Evolutionary conservation across 2,797 vertebrate species (phyloP).

Genomic region (Sylvia borin): DNA sequence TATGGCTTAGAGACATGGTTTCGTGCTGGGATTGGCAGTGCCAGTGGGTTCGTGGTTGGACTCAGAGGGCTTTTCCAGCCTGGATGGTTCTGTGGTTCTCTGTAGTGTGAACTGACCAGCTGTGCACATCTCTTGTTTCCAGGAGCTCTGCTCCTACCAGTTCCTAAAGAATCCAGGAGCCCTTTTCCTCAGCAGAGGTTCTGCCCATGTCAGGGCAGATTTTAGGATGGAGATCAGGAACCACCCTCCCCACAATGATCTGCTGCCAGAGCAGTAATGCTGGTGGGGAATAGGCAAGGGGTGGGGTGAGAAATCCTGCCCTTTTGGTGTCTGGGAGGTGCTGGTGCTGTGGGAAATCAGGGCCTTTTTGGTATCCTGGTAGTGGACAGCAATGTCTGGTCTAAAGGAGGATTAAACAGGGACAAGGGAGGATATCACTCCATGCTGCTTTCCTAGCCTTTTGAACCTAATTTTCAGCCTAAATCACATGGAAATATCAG

Average conservation of each 20-base stretch:
- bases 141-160: neutral
- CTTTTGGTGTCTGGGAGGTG: neutral
- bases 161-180: neutral
- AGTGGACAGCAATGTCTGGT: neutral
- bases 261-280: neutral
- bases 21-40: neutral
- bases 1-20: neutral
- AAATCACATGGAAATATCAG: neutral
- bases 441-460: neutral
- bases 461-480: neutral
- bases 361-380: neutral
- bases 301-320: neutral
- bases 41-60: neutral
- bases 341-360: neutral
- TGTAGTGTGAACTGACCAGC: fast-evolving
- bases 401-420: neutral
- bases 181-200: neutral
- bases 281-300: neutral
- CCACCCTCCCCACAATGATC: neutral
- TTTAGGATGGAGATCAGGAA: neutral
- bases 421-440: neutral
- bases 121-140: fast-evolving
- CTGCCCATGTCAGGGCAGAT: neutral
- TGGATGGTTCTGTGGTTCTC: neutral
- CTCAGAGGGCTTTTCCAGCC: fast-evolving